phyloP scores from a whole-genome alignment of 2,113 vertebrate genomes.

The Phrynocephalus versicolor region DNA sequence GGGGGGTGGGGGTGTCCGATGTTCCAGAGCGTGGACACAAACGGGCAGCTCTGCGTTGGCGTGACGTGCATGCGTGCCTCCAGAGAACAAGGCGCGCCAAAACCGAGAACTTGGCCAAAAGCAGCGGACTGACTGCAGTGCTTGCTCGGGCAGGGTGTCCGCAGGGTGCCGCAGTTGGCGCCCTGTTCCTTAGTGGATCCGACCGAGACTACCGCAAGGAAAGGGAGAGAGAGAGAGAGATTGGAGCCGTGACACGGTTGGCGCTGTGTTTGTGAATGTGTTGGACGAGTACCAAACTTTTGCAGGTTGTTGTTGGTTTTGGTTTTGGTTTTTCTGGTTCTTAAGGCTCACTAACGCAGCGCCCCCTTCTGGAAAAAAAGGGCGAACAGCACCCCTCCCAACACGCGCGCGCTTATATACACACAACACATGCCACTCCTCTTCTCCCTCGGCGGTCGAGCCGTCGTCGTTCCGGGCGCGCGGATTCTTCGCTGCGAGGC shows the following conservation, averaged over 20 bases:
- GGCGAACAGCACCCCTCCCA: conserved; percentile 30
- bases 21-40: not conserved
- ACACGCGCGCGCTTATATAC: no score
- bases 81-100: not conserved
- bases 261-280: no score
- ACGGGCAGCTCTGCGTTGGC: not conserved
- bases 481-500: no score
- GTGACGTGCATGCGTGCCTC: not conserved
- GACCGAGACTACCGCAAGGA: not conserved
- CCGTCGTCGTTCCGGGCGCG: not conserved
- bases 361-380: conserved; percentile 54
- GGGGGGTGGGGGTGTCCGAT: not conserved
- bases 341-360: conserved; percentile 44
- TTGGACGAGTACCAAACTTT: not conserved
- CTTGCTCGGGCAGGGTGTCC: not conserved
- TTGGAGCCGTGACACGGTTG: no score
- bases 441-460: not conserved
- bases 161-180: not conserved
- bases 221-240: not conserved
- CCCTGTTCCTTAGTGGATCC: not conserved
- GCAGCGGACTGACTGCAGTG: not conserved
- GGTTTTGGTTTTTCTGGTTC: not conserved
- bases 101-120: not conserved
- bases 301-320: no score
- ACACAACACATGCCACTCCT: not conserved